phyloP scores from a whole-genome alignment of 2,113 vertebrate genomes.

The Psilopsiagon aurifrons region DNA sequence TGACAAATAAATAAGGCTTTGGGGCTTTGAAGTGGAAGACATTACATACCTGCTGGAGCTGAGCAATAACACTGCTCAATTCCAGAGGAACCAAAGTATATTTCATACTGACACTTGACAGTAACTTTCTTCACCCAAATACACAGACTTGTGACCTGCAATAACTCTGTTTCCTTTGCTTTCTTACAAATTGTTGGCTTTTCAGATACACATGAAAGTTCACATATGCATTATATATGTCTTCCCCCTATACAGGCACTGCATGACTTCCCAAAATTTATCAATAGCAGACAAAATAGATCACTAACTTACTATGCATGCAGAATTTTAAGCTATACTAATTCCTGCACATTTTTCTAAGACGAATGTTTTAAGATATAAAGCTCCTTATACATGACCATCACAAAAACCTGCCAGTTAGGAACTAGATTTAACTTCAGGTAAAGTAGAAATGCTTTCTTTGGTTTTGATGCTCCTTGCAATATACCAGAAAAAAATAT shows the following conservation, averaged over 20 bases:
- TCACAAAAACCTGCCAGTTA: neutral
- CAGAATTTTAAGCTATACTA: neutral
- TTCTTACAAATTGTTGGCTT: neutral
- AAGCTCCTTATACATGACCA: neutral
- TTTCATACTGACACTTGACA: neutral
- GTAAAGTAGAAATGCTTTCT: neutral
- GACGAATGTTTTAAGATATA: neutral
- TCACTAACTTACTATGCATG: neutral
- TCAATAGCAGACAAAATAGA: neutral
- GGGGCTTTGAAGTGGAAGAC: neutral
- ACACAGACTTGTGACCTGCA: neutral
- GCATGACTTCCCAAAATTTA: neutral
- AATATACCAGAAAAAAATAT: neutral
- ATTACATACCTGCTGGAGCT: neutral
- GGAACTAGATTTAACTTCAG: neutral
- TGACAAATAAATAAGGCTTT: neutral
- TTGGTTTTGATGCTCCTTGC: neutral
- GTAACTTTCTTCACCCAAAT: neutral
- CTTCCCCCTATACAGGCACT: neutral
- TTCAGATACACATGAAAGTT: neutral
- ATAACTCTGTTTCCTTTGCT: neutral
- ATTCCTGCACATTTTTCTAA: neutral
- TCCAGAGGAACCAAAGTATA: neutral
- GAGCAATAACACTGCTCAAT: neutral
- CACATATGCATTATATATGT: neutral